Percentiles rank a stretch among this genome's conserved stretches.
Evolutionary conservation across 2,113 vertebrate species (phyloP).

Genomic region (Lathamus discolor): DNA sequence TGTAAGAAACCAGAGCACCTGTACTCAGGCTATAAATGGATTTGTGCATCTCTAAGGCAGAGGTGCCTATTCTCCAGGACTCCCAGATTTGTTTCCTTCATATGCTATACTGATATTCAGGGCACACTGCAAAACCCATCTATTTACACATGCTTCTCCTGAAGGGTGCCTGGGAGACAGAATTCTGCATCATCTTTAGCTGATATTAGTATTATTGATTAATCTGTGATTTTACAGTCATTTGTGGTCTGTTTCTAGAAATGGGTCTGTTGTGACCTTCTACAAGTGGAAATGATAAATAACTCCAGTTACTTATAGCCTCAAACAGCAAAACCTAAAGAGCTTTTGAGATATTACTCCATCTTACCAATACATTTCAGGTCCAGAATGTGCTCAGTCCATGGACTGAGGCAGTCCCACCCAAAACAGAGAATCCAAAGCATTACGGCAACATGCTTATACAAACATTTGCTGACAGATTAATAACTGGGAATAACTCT

Average conservation of each 20-base stretch:
- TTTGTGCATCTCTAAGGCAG: not conserved
- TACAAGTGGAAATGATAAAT: not conserved
- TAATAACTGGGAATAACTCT: not conserved
- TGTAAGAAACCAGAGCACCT: fast-evolving
- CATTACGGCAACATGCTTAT: not conserved
- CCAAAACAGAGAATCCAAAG: not conserved
- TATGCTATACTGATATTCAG: not conserved
- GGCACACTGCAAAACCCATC: not conserved
- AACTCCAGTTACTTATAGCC: not conserved
- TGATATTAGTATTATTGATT: not conserved
- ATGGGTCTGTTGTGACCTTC: not conserved
- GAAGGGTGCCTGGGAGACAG: not conserved
- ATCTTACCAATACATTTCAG: not conserved
- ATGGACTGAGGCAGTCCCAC: not conserved
- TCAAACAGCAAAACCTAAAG: not conserved
- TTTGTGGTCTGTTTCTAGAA: not conserved
- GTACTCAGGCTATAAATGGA: not conserved
- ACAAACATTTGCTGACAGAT: not conserved
- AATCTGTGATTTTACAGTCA: not conserved
- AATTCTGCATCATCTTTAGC: not conserved
- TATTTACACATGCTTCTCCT: not conserved
- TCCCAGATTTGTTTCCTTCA: not conserved
- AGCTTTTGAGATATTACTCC: not conserved
- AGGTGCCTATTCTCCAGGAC: not conserved
- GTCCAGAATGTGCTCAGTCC: not conserved